These are phyloP conservation scores for Esox niger DNA, from an alignment of 2,113 vertebrate genomes.

Conservation along the genomic window DNA sequence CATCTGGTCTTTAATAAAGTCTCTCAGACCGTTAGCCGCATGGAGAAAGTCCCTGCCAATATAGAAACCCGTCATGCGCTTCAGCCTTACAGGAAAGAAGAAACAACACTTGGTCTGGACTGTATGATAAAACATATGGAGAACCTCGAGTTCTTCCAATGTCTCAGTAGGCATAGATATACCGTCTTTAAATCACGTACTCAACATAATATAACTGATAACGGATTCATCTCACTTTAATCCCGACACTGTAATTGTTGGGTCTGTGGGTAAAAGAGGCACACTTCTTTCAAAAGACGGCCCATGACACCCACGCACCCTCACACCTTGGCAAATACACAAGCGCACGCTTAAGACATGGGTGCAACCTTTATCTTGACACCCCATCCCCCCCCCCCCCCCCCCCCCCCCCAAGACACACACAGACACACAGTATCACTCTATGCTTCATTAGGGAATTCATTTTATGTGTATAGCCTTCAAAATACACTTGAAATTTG, in stretches of 20 bases:
- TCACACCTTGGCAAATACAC: slow-evolving; percentile 2
- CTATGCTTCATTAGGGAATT: too few species aligned
- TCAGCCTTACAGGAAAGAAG: slow-evolving; percentile 26
- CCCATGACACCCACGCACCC: background rate
- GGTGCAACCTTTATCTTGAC: slow-evolving; percentile 40
- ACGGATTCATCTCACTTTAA: too few species aligned
- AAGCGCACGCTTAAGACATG: slow-evolving; percentile 58
- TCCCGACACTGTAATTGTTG: background rate
- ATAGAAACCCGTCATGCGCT: slow-evolving; percentile 24
- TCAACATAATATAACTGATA: too few species aligned
- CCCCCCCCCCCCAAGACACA: background rate
- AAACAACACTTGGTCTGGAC: background rate
- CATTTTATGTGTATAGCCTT: too few species aligned
- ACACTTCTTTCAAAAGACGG: background rate
- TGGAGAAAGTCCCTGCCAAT: slow-evolving; percentile 5
- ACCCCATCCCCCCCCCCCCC: slow-evolving; percentile 23
- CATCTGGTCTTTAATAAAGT: slow-evolving; percentile 21
- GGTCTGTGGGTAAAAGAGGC: background rate
- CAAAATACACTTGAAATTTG: too few species aligned
- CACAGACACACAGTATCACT: too few species aligned
- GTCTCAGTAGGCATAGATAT: too few species aligned
- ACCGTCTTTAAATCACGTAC: too few species aligned
- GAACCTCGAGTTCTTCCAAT: too few species aligned
- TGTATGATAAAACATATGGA: too few species aligned
- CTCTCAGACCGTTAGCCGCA: background rate